Conservation (phyloP, 1,140 invertebrate species). For the Meloidogyne floridensis region DNA sequence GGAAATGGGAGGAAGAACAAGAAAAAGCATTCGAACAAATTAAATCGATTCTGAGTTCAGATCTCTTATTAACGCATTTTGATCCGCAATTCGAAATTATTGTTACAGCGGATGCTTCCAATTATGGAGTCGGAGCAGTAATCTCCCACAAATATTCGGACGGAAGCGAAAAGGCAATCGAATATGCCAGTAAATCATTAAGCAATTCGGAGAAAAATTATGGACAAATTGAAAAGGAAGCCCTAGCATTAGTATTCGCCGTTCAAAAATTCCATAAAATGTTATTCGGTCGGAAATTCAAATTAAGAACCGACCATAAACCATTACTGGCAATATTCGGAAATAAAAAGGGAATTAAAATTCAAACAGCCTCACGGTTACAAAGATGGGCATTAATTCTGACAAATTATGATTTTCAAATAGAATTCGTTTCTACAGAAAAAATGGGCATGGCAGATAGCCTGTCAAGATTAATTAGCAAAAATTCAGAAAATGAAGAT, state of each 20-base stretch:
- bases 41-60: slow-evolving; percentile 42
- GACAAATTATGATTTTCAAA: slow-evolving; percentile 18
- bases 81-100: slow-evolving; percentile 46
- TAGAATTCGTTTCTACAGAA: slow-evolving; percentile 14
- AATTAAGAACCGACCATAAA: no score
- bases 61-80: slow-evolving; percentile 47
- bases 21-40: slow-evolving; percentile 32
- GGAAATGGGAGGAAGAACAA: slow-evolving; percentile 33
- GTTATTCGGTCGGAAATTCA: no score
- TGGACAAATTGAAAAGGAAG: slow-evolving; percentile 70
- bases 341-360: no score
- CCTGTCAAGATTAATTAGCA: no score
- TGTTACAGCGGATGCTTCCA: slow-evolving; percentile 53
- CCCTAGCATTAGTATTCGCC: slow-evolving; percentile 52
- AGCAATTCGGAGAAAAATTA: slow-evolving; percentile 69
- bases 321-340: no score
- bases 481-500: no score
- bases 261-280: no score
- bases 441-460: no score
- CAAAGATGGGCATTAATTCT: neutral
- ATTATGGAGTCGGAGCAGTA: slow-evolving; percentile 56
- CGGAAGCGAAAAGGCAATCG: slow-evolving; percentile 37
- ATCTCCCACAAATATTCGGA: slow-evolving; percentile 48
- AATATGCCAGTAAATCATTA: no score
- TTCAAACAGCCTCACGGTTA: no score